Conservation (phyloP, 2,797 vertebrate species). For the Myotis findleyi region DNA sequence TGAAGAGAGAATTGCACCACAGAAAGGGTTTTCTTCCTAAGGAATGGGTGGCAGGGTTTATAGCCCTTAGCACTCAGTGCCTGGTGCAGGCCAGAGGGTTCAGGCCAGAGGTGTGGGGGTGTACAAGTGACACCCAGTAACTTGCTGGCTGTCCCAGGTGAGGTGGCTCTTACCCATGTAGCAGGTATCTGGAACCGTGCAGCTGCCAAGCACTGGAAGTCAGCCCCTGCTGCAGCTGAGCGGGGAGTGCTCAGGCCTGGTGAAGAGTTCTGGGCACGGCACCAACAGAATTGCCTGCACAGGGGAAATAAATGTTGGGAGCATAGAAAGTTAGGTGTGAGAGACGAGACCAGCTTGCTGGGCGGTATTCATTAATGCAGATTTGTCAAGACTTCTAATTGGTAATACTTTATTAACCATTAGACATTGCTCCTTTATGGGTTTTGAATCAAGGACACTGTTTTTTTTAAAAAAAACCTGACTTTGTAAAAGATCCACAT, state of each 20-base stretch:
- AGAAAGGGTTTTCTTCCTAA: background rate
- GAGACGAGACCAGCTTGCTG: background rate
- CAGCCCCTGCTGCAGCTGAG: background rate
- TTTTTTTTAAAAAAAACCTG: background rate
- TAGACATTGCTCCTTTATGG: background rate
- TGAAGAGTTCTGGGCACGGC: background rate
- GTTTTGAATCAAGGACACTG: background rate
- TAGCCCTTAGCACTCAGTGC: too few species aligned
- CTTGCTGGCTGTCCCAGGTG: background rate
- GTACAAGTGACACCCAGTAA: background rate
- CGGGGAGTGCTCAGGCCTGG: background rate
- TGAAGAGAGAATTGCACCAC: background rate
- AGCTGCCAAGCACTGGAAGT: background rate
- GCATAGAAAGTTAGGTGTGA: background rate
- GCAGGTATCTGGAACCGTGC: fast-evolving
- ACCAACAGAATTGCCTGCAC: background rate
- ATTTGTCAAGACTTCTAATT: background rate
- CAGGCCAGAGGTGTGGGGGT: too few species aligned
- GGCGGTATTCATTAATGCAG: background rate
- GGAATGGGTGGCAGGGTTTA: background rate
- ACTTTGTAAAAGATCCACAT: background rate
- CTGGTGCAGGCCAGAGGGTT: background rate
- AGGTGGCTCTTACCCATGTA: too few species aligned
- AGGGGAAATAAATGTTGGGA: background rate
- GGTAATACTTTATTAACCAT: background rate